These are phyloP conservation scores for Strigamia transsilvanica DNA, from an alignment of 2,888 invertebrate genomes.

Conservation along the genomic window DNA sequence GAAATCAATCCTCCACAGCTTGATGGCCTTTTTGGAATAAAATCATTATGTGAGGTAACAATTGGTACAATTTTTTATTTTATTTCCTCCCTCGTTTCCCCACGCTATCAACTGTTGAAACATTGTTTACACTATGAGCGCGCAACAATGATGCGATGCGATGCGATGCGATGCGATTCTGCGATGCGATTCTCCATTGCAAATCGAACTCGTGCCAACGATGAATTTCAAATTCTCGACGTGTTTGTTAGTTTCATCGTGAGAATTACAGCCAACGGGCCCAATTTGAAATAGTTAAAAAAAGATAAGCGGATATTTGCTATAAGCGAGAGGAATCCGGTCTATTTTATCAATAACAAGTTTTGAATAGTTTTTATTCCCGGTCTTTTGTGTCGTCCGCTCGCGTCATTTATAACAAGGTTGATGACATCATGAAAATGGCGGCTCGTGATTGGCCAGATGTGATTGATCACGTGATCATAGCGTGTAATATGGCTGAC, in stretches of 20 bases:
- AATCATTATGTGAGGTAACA: conserved; percentile 14
- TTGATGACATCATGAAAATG: conserved; percentile 24
- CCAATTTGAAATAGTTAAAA: not conserved
- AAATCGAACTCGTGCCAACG: too few species aligned
- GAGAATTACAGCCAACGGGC: too few species aligned
- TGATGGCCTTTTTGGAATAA: conserved; percentile 6
- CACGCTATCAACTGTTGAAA: too few species aligned
- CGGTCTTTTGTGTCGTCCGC: conserved; percentile 3
- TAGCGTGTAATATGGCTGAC: conserved; percentile 53
- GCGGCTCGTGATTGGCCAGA: conserved; percentile 12
- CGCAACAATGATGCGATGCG: too few species aligned
- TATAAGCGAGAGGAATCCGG: conserved; percentile 9
- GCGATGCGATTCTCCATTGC: too few species aligned
- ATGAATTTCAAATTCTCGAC: too few species aligned
- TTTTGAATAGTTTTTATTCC: conserved; percentile 23
- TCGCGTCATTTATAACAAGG: not conserved
- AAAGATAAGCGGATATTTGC: not conserved
- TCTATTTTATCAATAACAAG: conserved; percentile 23
- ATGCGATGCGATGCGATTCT: too few species aligned
- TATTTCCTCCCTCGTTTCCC: too few species aligned
- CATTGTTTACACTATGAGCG: too few species aligned
- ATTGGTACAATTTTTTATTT: not conserved
- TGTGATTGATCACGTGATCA: conserved; percentile 50
- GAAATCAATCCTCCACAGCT: not conserved
- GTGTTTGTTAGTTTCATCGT: too few species aligned